Percentiles rank a stretch among this genome's conserved stretches.
phyloP scores from a whole-genome alignment of 2,888 invertebrate genomes.

The Nymphalis polychloros region DNA sequence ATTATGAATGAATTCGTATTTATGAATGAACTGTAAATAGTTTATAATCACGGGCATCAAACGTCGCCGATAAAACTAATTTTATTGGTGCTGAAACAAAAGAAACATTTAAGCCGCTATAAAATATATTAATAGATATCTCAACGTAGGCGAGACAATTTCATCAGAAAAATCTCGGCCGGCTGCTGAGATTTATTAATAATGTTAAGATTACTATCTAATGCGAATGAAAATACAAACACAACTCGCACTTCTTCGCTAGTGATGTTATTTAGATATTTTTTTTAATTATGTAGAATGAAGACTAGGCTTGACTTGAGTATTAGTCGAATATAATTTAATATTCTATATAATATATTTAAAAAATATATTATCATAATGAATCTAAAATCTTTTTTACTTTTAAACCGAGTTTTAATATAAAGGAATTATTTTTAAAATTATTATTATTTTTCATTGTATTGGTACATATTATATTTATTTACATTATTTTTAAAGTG shows the following conservation, averaged over 20 bases:
- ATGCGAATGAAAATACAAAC: slow-evolving; percentile 47
- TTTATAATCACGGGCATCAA: slow-evolving; percentile 42
- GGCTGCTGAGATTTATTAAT: slow-evolving; percentile 65
- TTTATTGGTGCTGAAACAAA: slow-evolving; percentile 69
- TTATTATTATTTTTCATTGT: no score
- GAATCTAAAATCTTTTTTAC: background rate
- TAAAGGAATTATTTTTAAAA: no score
- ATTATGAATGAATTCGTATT: slow-evolving; percentile 14
- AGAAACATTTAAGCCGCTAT: slow-evolving; percentile 69
- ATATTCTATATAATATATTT: no score
- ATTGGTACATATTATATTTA: no score
- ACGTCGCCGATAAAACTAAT: slow-evolving; percentile 56
- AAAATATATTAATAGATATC: slow-evolving; percentile 71
- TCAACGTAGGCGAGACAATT: slow-evolving; percentile 58
- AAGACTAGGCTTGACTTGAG: no score
- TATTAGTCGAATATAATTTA: no score
- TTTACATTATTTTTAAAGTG: no score
- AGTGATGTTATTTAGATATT: slow-evolving; percentile 14
- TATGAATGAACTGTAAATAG: slow-evolving; percentile 33
- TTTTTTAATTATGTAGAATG: background rate
- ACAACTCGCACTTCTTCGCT: slow-evolving; percentile 7
- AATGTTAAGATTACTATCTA: slow-evolving; percentile 69
- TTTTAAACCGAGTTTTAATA: no score
- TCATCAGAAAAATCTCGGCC: slow-evolving; percentile 46
- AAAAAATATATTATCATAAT: background rate